Evolutionary conservation across 1,140 invertebrate species (phyloP), one percentile per base, ranked within the genome.

Genomic region (Fopius arisanus): DNA sequence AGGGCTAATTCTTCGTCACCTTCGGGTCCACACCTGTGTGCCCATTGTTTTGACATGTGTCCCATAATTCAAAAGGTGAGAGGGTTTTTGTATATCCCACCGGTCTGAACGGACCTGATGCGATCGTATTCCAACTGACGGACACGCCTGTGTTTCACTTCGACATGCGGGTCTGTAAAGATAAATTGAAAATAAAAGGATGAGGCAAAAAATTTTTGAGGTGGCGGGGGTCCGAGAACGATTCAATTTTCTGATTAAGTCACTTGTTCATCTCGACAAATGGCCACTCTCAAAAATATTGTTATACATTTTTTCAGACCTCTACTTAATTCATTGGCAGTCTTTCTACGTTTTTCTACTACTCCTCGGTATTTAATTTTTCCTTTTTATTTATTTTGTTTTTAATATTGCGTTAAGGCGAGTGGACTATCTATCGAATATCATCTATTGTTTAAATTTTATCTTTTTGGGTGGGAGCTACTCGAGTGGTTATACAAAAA

Each of bases 41-140:
- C 77, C 80, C 79, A 86, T 86, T 87, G 86, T 87, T 86, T 87
- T 85, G 84, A 85, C 84, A 85, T 84, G 82, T 85, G 85, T 83
- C 79, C 80, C 75, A 82, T 84, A 84, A 83, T 84, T 41, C 62
- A 33, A 65, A 65, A 65, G 62, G 62, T 31, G 62, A 29, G 28
- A 26, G 29, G 16, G 62, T 33, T 31, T 29, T 31, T 65, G n/a
- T 65, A 65, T 65, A 65, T 26, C 68, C 26, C 67, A 21, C 51
- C 29, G 40, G 41, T 12, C 37, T 54, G 31, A 59, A 19, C 51
- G 43, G 28, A 62, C 51, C 19, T 28, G 26, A 48, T 59, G 23
- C 29, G 62, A 65, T 70, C 68, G 29, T 68, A 68, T 51, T 62
- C 48, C 48, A 59, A 40, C 33, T 19, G n/a, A 62, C 68, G 48